phyloP scores from a whole-genome alignment of 2,797 vertebrate genomes.

The Chaenodraco wilsoni region DNA sequence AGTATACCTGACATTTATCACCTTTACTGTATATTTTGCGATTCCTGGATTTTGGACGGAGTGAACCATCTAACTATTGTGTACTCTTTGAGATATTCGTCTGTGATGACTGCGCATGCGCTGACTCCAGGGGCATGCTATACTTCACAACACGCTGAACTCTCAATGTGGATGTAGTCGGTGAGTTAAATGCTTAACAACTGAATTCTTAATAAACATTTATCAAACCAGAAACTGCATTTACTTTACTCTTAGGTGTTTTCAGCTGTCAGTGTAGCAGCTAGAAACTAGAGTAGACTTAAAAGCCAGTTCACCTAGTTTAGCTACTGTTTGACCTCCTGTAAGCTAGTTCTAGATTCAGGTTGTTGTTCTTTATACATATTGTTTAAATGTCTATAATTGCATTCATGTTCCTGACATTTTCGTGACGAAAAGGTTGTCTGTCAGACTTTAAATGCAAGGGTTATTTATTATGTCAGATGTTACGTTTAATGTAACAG shows the following conservation, averaged over 20 bases:
- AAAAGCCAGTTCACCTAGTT: background rate
- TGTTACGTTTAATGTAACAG: background rate
- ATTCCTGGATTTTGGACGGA: background rate
- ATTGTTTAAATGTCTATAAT: too few species aligned
- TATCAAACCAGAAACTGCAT: accelerated
- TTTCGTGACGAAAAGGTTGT: background rate
- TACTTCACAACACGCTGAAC: background rate
- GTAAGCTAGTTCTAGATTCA: slow-evolving; percentile 19
- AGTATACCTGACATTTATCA: too few species aligned
- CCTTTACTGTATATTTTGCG: background rate
- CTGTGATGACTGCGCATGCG: slow-evolving; percentile 21
- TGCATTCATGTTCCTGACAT: background rate
- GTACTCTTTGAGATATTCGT: background rate
- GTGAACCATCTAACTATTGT: background rate
- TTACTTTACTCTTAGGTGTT: background rate
- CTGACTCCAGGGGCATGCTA: background rate
- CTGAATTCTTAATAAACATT: accelerated
- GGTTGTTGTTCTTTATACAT: too few species aligned
- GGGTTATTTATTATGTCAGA: too few species aligned
- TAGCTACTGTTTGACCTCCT: slow-evolving; percentile 24
- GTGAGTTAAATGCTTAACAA: slow-evolving; percentile 4
- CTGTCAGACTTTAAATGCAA: background rate
- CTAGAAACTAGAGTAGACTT: background rate
- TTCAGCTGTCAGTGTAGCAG: background rate
- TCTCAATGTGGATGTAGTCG: background rate